A percentile compares a stretch with the other conserved stretches of the same genome.
These are phyloP conservation scores for Perca flavescens DNA, from an alignment of 2,113 vertebrate species.

Conservation along the genomic window DNA sequence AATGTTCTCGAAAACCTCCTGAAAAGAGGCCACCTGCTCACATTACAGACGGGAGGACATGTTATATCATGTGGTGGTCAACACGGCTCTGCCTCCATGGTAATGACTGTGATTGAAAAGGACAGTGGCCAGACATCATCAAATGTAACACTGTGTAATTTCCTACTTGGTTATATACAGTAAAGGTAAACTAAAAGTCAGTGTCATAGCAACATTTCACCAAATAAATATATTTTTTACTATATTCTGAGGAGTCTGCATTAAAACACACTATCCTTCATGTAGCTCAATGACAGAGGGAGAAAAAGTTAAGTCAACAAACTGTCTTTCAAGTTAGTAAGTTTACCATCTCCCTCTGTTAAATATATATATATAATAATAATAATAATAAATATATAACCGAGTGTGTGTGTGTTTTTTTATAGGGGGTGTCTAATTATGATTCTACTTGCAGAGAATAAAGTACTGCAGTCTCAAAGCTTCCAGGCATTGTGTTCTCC, in stretches of 20 bases:
- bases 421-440: conserved; percentile 59
- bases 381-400: no score
- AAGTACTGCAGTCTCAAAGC: conserved; percentile 43
- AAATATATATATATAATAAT: no score
- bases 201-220: conserved; percentile 7
- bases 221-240: not conserved
- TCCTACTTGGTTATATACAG: conserved; percentile 1
- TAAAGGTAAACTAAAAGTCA: conserved; percentile 4
- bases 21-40: conserved; percentile 19
- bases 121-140: not conserved
- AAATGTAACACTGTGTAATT: conserved; percentile 18
- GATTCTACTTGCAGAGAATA: conserved; percentile 40
- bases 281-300: conserved; percentile 2
- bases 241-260: not conserved
- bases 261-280: not conserved
- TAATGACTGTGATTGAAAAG: conserved; percentile 33
- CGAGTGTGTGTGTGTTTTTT: conserved; percentile 30
- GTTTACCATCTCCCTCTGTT: conserved; percentile 14
- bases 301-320: conserved; percentile 35
- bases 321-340: conserved; percentile 36
- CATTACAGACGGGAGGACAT: conserved; percentile 46
- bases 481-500: conserved; percentile 55
- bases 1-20: conserved; percentile 22
- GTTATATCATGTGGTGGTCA: conserved; percentile 42
- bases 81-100: conserved; percentile 25